Percentiles rank a stretch among this genome's conserved stretches.
Conservation (phyloP, 2,113 vertebrate species). For the Menidia beryllina region DNA sequence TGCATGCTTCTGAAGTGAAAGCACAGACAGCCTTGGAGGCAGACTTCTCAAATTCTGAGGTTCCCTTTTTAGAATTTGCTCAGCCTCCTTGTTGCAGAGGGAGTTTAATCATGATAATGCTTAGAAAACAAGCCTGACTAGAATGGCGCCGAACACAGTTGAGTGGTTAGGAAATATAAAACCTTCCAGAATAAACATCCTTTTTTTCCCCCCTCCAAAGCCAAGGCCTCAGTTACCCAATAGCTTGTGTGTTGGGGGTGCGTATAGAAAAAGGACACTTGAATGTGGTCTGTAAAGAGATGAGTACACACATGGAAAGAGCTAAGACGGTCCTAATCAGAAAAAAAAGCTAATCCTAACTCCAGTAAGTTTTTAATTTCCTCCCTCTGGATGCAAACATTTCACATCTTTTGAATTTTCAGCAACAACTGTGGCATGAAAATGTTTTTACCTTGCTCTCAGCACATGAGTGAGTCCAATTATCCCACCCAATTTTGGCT, state of each 20-base stretch:
- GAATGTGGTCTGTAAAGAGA: slow-evolving; percentile 2
- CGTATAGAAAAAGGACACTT: slow-evolving; percentile 19
- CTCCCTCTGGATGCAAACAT: background rate
- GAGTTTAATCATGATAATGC: slow-evolving; percentile 53
- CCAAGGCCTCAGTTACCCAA: slow-evolving; percentile 32
- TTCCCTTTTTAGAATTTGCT: slow-evolving; percentile 51
- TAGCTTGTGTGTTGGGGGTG: background rate
- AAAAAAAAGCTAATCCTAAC: background rate
- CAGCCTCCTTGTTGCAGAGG: slow-evolving; percentile 25
- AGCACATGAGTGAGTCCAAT: background rate
- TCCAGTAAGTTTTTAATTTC: background rate
- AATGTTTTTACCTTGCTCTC: background rate
- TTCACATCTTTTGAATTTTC: slow-evolving; percentile 6
- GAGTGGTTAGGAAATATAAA: slow-evolving; percentile 52
- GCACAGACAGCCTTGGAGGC: slow-evolving; percentile 18
- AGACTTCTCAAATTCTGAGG: slow-evolving; percentile 43
- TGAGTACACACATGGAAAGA: slow-evolving; percentile 25
- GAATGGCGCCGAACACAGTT: slow-evolving; percentile 17
- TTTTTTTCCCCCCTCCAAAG: slow-evolving; percentile 7
- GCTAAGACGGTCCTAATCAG: slow-evolving; percentile 25
- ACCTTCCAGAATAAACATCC: slow-evolving; percentile 23
- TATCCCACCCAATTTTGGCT: slow-evolving; percentile 5
- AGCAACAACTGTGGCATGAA: background rate
- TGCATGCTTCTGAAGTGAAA: slow-evolving; percentile 51
- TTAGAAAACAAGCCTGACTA: slow-evolving; percentile 43